Percentiles rank a stretch among this genome's conserved stretches.
Evolutionary conservation across 2,113 vertebrate species (phyloP).

Genomic region (Sardina pilchardus): DNA sequence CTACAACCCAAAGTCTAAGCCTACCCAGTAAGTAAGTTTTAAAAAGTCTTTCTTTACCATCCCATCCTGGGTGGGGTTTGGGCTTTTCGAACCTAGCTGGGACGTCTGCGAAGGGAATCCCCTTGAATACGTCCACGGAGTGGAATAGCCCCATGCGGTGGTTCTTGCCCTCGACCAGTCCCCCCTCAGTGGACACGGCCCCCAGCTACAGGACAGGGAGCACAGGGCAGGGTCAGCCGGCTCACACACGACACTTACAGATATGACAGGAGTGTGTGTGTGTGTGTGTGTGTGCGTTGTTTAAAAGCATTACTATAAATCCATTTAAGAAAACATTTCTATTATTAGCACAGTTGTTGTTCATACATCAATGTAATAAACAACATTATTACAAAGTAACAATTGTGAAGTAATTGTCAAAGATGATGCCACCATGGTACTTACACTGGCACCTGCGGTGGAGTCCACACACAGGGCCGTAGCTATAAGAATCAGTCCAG

Average conservation of each 20-base stretch:
- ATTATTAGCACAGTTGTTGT: too few relatives aligned
- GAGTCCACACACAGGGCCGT: conserved; percentile 48
- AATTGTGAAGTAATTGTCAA: neutral
- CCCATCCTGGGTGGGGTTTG: conserved; percentile 81
- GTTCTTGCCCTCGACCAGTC: conserved; percentile 77
- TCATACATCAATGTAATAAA: too few relatives aligned
- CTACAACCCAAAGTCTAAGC: neutral
- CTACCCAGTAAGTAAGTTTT: neutral
- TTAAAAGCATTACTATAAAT: too few relatives aligned
- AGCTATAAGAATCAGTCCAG: conserved; percentile 50
- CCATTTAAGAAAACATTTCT: too few relatives aligned
- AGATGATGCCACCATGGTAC: neutral
- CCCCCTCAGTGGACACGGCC: conserved; percentile 79
- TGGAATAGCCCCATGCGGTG: conserved; percentile 65
- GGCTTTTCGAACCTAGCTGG: conserved; percentile 79
- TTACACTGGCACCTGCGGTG: conserved; percentile 16
- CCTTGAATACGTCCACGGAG: conserved; percentile 81
- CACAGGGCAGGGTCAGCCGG: neutral
- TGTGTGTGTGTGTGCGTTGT: too few relatives aligned
- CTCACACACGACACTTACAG: too few relatives aligned
- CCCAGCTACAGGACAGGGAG: conserved; percentile 72
- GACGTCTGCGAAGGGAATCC: conserved; percentile 83
- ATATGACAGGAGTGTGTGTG: too few relatives aligned
- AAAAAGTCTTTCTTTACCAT: conserved; percentile 64
- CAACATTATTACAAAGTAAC: too few relatives aligned